phyloP scores from a whole-genome alignment of 2,113 vertebrate genomes.

The Potamarius usumacintae region DNA sequence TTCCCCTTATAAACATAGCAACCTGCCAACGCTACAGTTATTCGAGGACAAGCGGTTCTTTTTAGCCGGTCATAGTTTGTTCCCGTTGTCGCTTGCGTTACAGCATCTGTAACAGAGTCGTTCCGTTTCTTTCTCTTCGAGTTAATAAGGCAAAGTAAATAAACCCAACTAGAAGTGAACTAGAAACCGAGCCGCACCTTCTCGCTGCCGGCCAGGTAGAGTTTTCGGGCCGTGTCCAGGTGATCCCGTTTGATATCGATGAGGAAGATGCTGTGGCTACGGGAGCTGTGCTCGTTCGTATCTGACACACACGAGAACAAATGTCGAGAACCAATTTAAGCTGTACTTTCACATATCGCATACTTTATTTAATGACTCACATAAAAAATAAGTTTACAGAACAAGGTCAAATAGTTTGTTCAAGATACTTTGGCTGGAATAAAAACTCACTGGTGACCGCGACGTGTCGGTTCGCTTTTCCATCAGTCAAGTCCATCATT shows the following conservation, averaged over 20 bases:
- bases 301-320: slow-evolving; percentile 62
- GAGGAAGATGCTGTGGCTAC: slow-evolving; percentile 89
- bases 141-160: not conserved
- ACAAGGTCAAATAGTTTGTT: no score
- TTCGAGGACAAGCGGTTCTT: not conserved
- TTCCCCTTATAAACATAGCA: not conserved
- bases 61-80: not conserved
- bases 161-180: not conserved
- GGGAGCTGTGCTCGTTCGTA: slow-evolving; percentile 90
- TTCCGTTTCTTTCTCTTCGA: not conserved
- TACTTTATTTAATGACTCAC: no score
- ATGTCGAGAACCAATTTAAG: no score
- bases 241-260: slow-evolving; percentile 89
- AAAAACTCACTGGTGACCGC: slow-evolving; percentile 83
- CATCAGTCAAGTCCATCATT: slow-evolving; percentile 86
- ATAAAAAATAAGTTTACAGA: no score
- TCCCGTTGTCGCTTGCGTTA: not conserved
- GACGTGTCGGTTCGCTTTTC: slow-evolving; percentile 85
- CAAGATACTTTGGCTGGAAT: no score
- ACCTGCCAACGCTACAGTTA: not conserved
- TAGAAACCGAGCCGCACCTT: slow-evolving; percentile 67
- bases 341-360: no score
- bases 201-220: slow-evolving; percentile 86
- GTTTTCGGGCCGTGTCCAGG: slow-evolving; percentile 84
- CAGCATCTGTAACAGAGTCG: not conserved